Percentiles rank a stretch among this genome's conserved stretches.
phyloP scores from a whole-genome alignment of 2,888 invertebrate genomes.

The Tetanocera ferruginea region DNA sequence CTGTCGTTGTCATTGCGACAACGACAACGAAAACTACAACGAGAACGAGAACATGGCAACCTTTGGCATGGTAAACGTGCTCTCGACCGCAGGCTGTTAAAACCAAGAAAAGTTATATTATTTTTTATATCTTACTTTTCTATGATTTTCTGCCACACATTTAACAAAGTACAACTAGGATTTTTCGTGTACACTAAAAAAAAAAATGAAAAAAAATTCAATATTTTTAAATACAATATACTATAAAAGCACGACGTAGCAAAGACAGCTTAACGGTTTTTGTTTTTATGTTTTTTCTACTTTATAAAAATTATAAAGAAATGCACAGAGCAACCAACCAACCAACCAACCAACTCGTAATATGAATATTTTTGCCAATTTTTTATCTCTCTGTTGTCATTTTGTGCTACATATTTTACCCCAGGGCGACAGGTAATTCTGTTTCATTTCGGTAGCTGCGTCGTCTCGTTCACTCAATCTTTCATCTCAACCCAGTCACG shows the following conservation, averaged over 20 bases:
- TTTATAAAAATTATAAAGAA: not conserved
- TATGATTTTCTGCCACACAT: not conserved
- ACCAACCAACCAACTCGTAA: too few species aligned
- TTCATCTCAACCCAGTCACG: not conserved
- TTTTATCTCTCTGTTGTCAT: not conserved
- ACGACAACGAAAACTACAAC: not conserved
- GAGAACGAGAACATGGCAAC: not conserved
- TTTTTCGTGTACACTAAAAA: not conserved
- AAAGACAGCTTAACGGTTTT: not conserved
- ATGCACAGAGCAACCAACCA: not conserved
- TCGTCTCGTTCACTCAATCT: slow-evolving; percentile 20
- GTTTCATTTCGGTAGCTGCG: slow-evolving; percentile 45
- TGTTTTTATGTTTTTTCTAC: not conserved
- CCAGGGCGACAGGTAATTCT: slow-evolving; percentile 54
- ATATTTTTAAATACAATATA: not conserved
- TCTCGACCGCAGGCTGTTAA: not conserved
- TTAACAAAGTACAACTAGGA: too few species aligned
- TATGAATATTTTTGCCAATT: slow-evolving; percentile 1
- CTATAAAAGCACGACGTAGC: not conserved
- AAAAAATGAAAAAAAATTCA: not conserved
- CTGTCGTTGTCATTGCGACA: not conserved
- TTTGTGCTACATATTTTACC: slow-evolving; percentile 40
- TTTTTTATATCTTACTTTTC: not conserved
- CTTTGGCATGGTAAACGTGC: too few species aligned
- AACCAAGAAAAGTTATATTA: not conserved